Evolutionary conservation across 2,113 vertebrate species (phyloP).

Genomic region (Elachura formosa): DNA sequence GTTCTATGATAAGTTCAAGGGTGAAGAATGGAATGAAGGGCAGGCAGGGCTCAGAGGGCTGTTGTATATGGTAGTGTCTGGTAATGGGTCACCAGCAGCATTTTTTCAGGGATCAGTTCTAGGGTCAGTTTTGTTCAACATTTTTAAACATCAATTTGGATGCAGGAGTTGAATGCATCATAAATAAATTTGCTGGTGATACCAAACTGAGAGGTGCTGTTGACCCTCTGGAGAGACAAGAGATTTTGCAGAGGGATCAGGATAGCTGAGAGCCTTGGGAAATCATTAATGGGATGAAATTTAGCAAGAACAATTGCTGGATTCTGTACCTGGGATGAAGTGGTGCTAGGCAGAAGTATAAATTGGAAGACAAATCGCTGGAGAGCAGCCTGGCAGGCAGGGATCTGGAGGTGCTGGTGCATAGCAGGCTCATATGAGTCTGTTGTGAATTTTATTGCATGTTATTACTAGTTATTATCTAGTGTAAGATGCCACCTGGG

Average conservation of each 20-base stretch:
- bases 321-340: neutral
- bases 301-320: fast-evolving
- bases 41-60: neutral
- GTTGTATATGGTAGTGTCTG: neutral
- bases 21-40: neutral
- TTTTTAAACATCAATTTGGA: neutral
- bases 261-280: neutral
- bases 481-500: neutral
- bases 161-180: neutral
- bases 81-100: neutral
- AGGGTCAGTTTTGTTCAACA: neutral
- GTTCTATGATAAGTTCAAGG: no score
- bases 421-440: neutral
- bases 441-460: neutral
- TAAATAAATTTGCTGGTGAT: neutral
- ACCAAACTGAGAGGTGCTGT: neutral
- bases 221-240: neutral
- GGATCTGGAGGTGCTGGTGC: neutral
- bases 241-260: neutral
- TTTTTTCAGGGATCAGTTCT: neutral
- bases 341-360: neutral
- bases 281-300: neutral
- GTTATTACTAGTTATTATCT: neutral
- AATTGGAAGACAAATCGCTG: neutral
- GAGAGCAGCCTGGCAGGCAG: neutral